Conservation (phyloP, 1,140 invertebrate species). For the Drosophila tani region DNA sequence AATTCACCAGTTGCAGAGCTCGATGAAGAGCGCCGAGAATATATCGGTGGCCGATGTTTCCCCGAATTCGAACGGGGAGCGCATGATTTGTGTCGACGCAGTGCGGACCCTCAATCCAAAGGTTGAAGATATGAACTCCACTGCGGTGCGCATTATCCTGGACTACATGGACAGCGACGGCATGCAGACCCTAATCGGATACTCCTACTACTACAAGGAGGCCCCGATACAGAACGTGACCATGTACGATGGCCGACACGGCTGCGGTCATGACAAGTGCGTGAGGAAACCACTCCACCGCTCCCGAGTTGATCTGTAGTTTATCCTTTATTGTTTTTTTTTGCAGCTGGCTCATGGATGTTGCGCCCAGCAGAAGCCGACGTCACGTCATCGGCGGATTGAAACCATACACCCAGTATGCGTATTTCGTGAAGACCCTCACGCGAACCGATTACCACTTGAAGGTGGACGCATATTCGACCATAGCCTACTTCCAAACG, state of each 20-base stretch:
- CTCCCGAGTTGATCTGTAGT: not conserved
- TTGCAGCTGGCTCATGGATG: conserved; percentile 84
- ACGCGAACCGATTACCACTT: conserved; percentile 90
- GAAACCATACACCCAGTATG: conserved; percentile 94
- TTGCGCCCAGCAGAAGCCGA: conserved; percentile 52
- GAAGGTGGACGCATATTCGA: conserved; percentile 89
- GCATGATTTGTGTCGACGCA: conserved; percentile 89
- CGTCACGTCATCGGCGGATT: conserved; percentile 88
- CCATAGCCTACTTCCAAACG: conserved; percentile 93
- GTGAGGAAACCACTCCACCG: not conserved
- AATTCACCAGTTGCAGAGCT: conserved; percentile 86
- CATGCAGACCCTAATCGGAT: conserved; percentile 89
- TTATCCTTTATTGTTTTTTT: not conserved
- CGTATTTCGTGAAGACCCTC: conserved; percentile 94
- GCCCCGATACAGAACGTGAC: conserved; percentile 89
- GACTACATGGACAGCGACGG: conserved; percentile 87
- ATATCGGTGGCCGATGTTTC: conserved; percentile 92
- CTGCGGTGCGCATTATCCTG: conserved; percentile 88
- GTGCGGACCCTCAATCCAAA: conserved; percentile 28
- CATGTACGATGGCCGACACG: conserved; percentile 92
- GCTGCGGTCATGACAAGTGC: conserved; percentile 89
- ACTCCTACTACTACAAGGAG: conserved; percentile 91
- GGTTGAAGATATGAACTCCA: conserved; percentile 78
- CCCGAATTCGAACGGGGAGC: conserved; percentile 95
- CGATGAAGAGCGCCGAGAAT: conserved; percentile 46